Base-by-base conservation (phyloP, 2,113 vertebrate genomes). In the Petroica traversi region DNA sequence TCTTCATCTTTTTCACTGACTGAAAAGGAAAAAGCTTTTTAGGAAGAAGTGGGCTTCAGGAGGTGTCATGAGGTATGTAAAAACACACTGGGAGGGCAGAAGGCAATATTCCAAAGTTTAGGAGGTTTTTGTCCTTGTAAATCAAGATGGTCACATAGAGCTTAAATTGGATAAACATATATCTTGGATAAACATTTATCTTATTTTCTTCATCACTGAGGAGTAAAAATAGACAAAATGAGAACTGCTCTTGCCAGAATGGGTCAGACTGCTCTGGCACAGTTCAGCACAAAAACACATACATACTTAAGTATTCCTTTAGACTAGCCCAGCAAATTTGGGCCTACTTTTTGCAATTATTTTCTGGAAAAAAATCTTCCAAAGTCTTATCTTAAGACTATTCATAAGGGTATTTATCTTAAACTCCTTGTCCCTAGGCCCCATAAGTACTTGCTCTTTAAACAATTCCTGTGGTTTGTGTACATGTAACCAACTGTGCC, bases 381-480 rank as follows among this genome's bases (percentile, higher is more conserved):
- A 25, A 66, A 34, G 45, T 51, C 40, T 72, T 72, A 3, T 26
- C 2, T 5, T 92, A 94, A 95, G n/a, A 95, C 92, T 94, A 94
- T 96, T 93, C 52, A 92, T 81, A 54, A 88, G 55, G 43, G 24
- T 81, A 69, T 94, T 92, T 95, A 57, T 85, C 48, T 94, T 85
- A 78, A 92, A 54, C 31, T 90, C 82, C 34, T 80, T 19, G 10
- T 82, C 59, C 79, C 22, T 46, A 57, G 15, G 41, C 49, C 77
- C 69, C 0, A 0, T 79, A 89, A 92, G 92, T 75, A 55, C 57
- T 90, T 93, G 57, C 34, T 91, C 82, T 95, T 97, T 92, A 95
- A 96, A 92, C 71, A 97, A 14, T 79, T 68, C 84, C 73, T 72
- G 41, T 71, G 34, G 71, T 88, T 92, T 91, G 49, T 89, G 85